Evolutionary conservation across 2,888 invertebrate species (phyloP), one percentile per base, ranked within the genome.

Genomic region (Eremobia ochroleuca): DNA sequence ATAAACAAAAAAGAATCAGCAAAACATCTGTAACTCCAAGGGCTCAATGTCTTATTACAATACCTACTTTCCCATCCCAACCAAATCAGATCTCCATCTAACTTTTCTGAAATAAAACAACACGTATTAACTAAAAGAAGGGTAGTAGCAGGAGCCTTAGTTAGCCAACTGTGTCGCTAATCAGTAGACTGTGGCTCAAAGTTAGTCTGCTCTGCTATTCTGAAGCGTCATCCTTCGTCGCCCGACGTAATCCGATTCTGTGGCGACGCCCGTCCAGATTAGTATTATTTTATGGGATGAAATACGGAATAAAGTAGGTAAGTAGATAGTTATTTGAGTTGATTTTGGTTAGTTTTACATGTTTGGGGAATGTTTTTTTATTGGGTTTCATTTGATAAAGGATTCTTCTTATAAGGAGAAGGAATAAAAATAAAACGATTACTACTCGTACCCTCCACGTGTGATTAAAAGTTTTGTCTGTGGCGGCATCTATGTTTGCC

Each of bases 161-260:
- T 85, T 73, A 66, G 64, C 55, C 66, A 58, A 82, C 77, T 76
- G 70, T 62, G 77, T 69, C 66, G 31, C 65, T 86, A 87, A 85
- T 87, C 87, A 82, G 76, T 78, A 82, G 40, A 74, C 72, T 46
- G 73, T 69, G 66, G 75, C 79, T 80, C 69, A 78, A 87, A 86
- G 77, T 86, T 80, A 71, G 61, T 80, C 74, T 43, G 68, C 52
- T 65, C 73, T 65, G 31, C 43, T 71, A 61, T 68, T 81, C 62
- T 72, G 71, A 71, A 61, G 49, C 59, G 76, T 59, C 64, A 77
- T 76, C 67, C 78, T 69, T 67, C 73, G 72, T 62, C 77, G 82
- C 80, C 74, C 62, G 46, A 28, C 9, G 59, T 87, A 82, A 86
- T 87, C 86, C 79, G 77, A 87, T 78, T 87, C 55, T 52, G 82